phyloP scores from a whole-genome alignment of 2,888 invertebrate species.

The Barypeithes pellucidus region DNA sequence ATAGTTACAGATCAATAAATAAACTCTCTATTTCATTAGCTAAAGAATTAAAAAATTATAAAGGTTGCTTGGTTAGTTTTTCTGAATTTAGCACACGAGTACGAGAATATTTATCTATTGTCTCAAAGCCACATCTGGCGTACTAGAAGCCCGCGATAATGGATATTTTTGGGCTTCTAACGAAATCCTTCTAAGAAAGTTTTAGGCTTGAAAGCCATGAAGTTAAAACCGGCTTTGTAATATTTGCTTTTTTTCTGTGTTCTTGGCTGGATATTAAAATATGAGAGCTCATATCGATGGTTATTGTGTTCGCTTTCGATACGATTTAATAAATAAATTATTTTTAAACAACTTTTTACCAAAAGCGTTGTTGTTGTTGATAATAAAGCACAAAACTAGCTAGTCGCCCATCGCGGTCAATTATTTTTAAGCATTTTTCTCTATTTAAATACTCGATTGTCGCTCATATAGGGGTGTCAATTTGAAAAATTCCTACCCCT shows the following conservation, averaged over 20 bases:
- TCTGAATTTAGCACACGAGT: conserved; percentile 18
- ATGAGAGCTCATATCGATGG: too few species aligned
- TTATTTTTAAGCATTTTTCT: too few species aligned
- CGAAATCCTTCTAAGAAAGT: conserved; percentile 46
- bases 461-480: too few species aligned
- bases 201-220: conserved; percentile 43
- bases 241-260: conserved; percentile 16
- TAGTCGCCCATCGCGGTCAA: too few species aligned
- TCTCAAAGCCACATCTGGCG: conserved; percentile 40
- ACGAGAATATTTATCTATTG: conserved; percentile 41
- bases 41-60: not conserved
- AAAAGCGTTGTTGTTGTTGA: too few species aligned
- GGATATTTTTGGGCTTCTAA: conserved; percentile 43
- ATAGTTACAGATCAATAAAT: not conserved
- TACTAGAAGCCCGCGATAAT: conserved; percentile 31
- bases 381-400: too few species aligned
- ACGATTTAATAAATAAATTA: too few species aligned
- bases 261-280: conserved; percentile 1
- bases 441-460: too few species aligned
- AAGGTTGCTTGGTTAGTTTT: conserved; percentile 4
- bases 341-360: too few species aligned
- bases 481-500: too few species aligned
- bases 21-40: too few species aligned
- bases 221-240: conserved; percentile 35
- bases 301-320: too few species aligned